A percentile compares a stretch with the other conserved stretches of the same genome.
Conservation (phyloP, 2,113 vertebrate species). For the Myrmophylax atrothorax region DNA sequence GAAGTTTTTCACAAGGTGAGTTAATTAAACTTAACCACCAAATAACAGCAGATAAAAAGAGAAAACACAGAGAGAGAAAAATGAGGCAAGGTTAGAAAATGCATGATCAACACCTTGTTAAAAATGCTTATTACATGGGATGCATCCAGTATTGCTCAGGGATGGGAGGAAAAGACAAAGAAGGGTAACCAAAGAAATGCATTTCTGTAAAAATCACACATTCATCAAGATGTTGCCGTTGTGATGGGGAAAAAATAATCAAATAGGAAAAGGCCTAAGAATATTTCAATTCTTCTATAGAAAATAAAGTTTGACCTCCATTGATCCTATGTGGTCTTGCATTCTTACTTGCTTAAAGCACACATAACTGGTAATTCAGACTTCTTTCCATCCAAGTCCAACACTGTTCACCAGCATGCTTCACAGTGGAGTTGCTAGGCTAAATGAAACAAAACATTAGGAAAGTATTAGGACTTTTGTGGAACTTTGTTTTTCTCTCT, state of each 20-base stretch:
- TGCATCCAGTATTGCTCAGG: background rate
- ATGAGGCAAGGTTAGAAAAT: background rate
- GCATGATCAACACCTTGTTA: background rate
- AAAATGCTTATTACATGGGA: background rate
- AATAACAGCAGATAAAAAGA: background rate
- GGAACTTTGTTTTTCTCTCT: background rate
- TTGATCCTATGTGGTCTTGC: background rate
- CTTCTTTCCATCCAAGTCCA: background rate
- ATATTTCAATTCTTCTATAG: background rate
- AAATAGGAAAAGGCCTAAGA: background rate
- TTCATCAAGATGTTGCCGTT: background rate
- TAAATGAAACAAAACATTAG: background rate
- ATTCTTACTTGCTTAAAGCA: background rate
- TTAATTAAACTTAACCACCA: background rate
- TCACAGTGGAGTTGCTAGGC: background rate
- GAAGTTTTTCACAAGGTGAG: background rate
- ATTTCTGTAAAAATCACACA: background rate
- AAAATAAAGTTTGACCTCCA: background rate
- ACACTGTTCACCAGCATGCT: background rate
- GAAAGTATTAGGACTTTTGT: background rate
- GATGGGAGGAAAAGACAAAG: background rate
- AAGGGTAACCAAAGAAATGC: background rate
- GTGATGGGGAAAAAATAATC: background rate
- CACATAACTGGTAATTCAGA: background rate
- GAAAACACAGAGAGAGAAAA: background rate